These are phyloP conservation scores for Tetragonisca angustula DNA, from an alignment of 2,888 invertebrate genomes.

Conservation along the genomic window DNA sequence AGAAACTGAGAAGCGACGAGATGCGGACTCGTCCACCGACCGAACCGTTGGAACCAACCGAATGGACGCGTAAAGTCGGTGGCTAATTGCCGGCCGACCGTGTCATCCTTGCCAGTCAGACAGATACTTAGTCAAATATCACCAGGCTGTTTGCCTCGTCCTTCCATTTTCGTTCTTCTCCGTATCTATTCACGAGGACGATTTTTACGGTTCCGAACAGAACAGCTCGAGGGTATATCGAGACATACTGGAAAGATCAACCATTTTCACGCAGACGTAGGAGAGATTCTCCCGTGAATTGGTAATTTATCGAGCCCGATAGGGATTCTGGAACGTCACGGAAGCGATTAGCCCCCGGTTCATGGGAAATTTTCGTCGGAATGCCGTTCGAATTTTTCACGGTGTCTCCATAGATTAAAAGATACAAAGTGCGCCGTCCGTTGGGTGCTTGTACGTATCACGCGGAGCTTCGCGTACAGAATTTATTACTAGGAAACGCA, in stretches of 20 bases:
- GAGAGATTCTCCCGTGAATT: neutral
- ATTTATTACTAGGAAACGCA: constrained; percentile 68
- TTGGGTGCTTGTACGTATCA: constrained; percentile 63
- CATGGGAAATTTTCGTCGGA: constrained; percentile 54
- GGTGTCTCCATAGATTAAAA: constrained; percentile 56
- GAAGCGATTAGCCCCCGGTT: constrained; percentile 22
- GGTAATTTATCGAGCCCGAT: constrained; percentile 21
- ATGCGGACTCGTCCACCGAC: constrained; percentile 21
- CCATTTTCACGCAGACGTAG: neutral
- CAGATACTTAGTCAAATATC: constrained; percentile 34
- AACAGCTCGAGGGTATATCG: neutral
- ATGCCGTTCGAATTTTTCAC: constrained; percentile 62
- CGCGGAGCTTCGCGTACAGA: constrained; percentile 56
- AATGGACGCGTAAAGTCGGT: constrained; percentile 60
- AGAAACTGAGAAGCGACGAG: constrained; percentile 42
- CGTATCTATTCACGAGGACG: neutral
- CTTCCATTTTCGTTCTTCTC: neutral
- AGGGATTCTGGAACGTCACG: constrained; percentile 38
- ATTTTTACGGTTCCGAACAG: neutral
- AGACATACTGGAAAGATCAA: neutral
- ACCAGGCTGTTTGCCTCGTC: constrained; percentile 23
- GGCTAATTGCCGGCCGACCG: constrained; percentile 49
- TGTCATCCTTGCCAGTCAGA: constrained; percentile 24
- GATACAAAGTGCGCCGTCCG: constrained; percentile 58
- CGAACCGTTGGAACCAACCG: constrained; percentile 31